phyloP scores from a whole-genome alignment of 1,140 invertebrate species.

The Drosophila subpulchrella region DNA sequence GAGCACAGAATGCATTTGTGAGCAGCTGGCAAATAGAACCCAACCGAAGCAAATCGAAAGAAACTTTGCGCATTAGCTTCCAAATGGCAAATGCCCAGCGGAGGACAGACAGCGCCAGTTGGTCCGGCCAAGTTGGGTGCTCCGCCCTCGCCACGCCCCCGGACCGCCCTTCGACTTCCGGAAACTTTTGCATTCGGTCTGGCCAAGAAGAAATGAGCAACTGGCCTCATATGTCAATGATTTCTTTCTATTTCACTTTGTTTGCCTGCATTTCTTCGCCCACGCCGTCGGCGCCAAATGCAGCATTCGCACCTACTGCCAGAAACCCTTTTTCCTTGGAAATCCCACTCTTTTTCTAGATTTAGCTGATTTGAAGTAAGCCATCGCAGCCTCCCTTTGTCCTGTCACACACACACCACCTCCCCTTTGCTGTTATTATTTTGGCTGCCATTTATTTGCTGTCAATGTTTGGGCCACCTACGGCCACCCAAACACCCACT shows the following conservation, averaged over 20 bases:
- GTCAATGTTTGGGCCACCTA: conserved; percentile 71
- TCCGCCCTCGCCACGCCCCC: background rate
- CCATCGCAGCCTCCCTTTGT: conserved; percentile 2
- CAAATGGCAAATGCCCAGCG: conserved; percentile 26
- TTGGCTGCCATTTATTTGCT: conserved; percentile 82
- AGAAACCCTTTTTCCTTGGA: conserved; percentile 24
- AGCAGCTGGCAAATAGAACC: conserved; percentile 63
- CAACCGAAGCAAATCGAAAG: conserved; percentile 29
- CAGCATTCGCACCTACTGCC: conserved; percentile 49
- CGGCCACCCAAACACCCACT: conserved; percentile 5
- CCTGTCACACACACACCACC: conserved; percentile 41
- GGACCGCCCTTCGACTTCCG: background rate
- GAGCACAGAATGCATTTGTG: conserved; percentile 34
- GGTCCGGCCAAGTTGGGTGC: conserved; percentile 65
- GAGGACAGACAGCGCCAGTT: conserved; percentile 61
- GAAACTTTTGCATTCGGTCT: conserved; percentile 70
- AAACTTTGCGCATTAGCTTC: conserved; percentile 75
- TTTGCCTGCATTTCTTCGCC: conserved; percentile 42
- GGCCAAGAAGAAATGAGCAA: conserved; percentile 75
- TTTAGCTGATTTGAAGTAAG: conserved; percentile 39
- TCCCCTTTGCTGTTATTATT: conserved; percentile 81
- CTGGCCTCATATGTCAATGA: conserved; percentile 75
- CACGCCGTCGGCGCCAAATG: conserved; percentile 60
- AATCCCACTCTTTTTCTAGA: background rate
- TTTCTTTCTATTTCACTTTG: conserved; percentile 27